Evolutionary conservation across 92 coral and sea anemone genomes (phyloP).

Genomic region (Meandrina meandrites): DNA sequence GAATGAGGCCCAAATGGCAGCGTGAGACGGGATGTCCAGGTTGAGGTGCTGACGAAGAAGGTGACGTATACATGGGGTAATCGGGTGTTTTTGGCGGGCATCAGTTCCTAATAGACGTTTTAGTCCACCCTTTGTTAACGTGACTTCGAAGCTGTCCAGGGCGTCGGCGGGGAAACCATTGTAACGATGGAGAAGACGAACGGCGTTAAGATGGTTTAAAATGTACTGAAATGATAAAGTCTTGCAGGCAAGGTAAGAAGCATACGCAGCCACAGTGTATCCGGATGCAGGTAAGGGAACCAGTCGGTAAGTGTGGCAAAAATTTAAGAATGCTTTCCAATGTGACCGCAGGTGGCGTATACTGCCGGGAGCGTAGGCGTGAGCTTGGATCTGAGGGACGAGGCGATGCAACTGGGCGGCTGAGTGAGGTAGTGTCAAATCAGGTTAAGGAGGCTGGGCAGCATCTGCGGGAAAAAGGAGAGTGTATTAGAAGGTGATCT

Average conservation of each 20-base stretch:
- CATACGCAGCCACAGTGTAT: neutral
- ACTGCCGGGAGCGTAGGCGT: constrained; percentile 21
- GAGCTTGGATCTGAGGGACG: neutral
- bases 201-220: constrained; percentile 15
- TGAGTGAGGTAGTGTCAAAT: neutral
- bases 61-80: constrained; percentile 20
- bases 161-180: constrained; percentile 12
- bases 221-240: constrained; percentile 4
- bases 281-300: constrained; percentile 7
- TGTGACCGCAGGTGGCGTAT: constrained; percentile 18
- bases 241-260: neutral
- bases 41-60: constrained; percentile 3
- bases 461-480: neutral
- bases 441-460: neutral
- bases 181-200: neutral
- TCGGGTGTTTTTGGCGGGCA: constrained; percentile 19
- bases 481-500: too few species aligned
- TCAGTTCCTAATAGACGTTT: neutral
- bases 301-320: constrained; percentile 2
- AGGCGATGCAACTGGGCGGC: neutral
- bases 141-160: constrained; percentile 8
- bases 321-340: constrained; percentile 15
- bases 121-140: neutral
- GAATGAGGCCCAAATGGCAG: constrained; percentile 25
- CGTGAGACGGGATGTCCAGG: constrained; percentile 8